phyloP scores from a whole-genome alignment of 2,888 invertebrate genomes.

The Coleophora deauratella region DNA sequence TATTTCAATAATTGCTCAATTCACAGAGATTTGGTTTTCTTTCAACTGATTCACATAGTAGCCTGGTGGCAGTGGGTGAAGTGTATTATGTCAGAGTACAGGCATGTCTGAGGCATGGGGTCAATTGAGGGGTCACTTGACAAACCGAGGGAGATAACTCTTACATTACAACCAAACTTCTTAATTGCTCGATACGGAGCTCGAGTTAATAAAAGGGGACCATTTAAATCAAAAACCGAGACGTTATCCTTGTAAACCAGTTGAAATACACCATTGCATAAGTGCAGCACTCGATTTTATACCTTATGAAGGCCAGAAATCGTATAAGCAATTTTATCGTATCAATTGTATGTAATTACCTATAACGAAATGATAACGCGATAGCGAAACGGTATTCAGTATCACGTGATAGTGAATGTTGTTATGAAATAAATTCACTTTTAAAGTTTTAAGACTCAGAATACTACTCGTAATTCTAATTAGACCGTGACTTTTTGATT shows the following conservation, averaged over 20 bases:
- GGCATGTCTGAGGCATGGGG: constrained; percentile 29
- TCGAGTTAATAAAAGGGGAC: constrained; percentile 12
- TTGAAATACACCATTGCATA: constrained; percentile 11
- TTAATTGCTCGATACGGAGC: constrained; percentile 24
- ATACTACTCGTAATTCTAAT: constrained; percentile 18
- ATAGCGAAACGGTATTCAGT: constrained; percentile 16
- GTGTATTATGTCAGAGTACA: constrained; percentile 39
- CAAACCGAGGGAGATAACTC: constrained; percentile 39
- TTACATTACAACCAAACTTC: constrained; percentile 20
- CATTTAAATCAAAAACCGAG: constrained; percentile 10
- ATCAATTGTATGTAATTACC: constrained; percentile 12
- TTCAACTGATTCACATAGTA: no score
- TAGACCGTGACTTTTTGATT: constrained; percentile 23
- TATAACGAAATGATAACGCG: constrained; percentile 25
- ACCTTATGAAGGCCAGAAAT: neutral
- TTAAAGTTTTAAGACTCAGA: constrained; percentile 19
- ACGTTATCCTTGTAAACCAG: constrained; percentile 24
- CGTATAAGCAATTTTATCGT: neutral
- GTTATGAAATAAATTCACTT: constrained; percentile 30
- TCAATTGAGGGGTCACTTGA: constrained; percentile 52
- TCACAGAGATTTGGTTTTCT: no score
- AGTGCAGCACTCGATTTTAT: constrained; percentile 8
- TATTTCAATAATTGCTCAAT: no score
- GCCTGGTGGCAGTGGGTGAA: constrained; percentile 2
- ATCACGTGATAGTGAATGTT: constrained; percentile 21